Conservation (phyloP, 2,797 vertebrate genomes). For the Rallus crepitans region DNA sequence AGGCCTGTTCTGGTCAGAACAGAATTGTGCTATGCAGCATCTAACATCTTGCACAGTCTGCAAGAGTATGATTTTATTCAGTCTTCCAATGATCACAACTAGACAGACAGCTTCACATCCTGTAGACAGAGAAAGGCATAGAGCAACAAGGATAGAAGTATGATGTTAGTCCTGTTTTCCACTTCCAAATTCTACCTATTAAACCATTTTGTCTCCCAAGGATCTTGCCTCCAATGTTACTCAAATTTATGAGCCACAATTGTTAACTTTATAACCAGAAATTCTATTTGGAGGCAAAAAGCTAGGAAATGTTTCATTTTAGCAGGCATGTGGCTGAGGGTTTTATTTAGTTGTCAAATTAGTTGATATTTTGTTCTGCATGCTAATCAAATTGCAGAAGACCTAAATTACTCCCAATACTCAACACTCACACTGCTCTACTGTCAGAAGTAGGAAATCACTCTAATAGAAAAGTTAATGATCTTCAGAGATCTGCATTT, state of each 20-base stretch:
- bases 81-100: neutral
- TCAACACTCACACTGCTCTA: rapidly evolving
- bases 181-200: neutral
- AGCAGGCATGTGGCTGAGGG: neutral
- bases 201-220: neutral
- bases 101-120: neutral
- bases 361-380: neutral
- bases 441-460: neutral
- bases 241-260: neutral
- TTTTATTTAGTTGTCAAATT: neutral
- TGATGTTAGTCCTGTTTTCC: neutral
- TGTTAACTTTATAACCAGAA: neutral
- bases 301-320: neutral
- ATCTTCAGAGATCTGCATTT: neutral
- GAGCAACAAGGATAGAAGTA: neutral
- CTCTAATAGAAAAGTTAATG: neutral
- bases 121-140: neutral
- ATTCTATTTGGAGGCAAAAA: neutral
- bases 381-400: slow-evolving; percentile 8
- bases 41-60: neutral
- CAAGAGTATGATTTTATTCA: neutral
- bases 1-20: neutral
- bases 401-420: neutral
- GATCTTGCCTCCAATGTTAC: neutral
- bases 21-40: neutral